Evolutionary conservation across 1,140 invertebrate genomes (phyloP).

Genomic region (Diplogasteroides magnus): DNA sequence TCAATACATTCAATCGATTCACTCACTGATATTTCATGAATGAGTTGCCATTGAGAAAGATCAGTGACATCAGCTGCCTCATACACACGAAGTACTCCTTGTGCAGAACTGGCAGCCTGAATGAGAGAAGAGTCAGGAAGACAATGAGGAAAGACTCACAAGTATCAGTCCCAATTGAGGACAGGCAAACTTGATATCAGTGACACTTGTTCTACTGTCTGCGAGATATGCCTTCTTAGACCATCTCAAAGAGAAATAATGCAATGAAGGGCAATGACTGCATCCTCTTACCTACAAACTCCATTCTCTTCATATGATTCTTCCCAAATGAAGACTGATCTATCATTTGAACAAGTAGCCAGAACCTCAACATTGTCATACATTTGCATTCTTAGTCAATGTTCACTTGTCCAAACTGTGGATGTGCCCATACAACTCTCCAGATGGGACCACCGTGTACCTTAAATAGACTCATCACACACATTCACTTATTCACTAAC

Average conservation of each 20-base stretch:
- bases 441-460: constrained; percentile 21
- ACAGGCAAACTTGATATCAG: constrained; percentile 22
- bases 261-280: neutral
- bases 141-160: neutral
- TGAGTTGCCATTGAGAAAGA: constrained; percentile 17
- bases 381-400: too few relatives aligned
- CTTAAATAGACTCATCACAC: constrained; percentile 11
- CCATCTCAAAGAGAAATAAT: constrained; percentile 6
- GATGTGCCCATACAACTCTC: constrained; percentile 27
- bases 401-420: constrained; percentile 29
- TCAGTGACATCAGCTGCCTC: constrained; percentile 24
- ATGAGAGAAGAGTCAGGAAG: neutral
- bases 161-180: constrained; percentile 11
- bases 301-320: constrained; percentile 4
- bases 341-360: constrained; percentile 19
- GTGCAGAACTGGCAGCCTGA: neutral
- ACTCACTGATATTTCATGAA: constrained; percentile 18
- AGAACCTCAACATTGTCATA: neutral
- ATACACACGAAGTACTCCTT: constrained; percentile 19
- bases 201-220: constrained; percentile 19
- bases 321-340: constrained; percentile 20
- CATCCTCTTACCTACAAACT: neutral
- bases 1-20: neutral
- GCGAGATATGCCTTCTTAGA: constrained; percentile 12
- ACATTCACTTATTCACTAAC: too few relatives aligned